These are phyloP conservation scores for Phalacrocorax aristotelis DNA, from an alignment of 2,113 vertebrate species.

Conservation along the genomic window DNA sequence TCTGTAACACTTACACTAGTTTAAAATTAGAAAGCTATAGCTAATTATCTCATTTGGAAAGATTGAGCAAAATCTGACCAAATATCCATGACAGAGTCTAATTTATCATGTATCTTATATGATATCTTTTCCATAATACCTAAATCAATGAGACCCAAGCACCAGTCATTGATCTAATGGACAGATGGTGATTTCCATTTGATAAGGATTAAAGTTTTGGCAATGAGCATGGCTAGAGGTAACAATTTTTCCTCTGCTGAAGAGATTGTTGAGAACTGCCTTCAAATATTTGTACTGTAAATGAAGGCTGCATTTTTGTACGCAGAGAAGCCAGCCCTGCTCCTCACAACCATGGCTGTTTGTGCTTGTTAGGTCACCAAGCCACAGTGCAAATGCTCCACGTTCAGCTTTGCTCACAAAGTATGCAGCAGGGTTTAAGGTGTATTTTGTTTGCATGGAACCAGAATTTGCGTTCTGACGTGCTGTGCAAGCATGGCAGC, in stretches of 20 bases:
- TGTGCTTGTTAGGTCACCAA: slow-evolving; percentile 27
- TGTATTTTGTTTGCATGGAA: not conserved
- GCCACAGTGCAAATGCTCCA: not conserved
- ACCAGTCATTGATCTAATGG: slow-evolving; percentile 51
- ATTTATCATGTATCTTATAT: slow-evolving; percentile 61
- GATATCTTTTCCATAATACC: slow-evolving; percentile 57
- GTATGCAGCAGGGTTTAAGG: not conserved
- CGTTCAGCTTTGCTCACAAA: not conserved
- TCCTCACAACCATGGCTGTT: slow-evolving; percentile 24
- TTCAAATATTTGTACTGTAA: slow-evolving; percentile 55
- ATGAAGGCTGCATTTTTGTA: not conserved
- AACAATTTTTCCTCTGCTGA: slow-evolving; percentile 43
- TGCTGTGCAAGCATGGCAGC: not conserved
- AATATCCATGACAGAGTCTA: slow-evolving; percentile 65
- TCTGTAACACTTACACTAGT: slow-evolving; percentile 60
- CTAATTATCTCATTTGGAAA: slow-evolving; percentile 73
- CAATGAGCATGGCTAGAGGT: slow-evolving; percentile 6
- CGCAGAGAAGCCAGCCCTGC: not conserved
- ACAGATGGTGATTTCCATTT: slow-evolving; percentile 62
- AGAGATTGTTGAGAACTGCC: slow-evolving; percentile 35
- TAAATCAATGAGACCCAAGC: slow-evolving; percentile 46
- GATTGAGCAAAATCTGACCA: slow-evolving; percentile 57
- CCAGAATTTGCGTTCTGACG: not conserved
- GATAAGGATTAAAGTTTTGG: slow-evolving; percentile 61
- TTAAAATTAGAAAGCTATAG: slow-evolving; percentile 64